Conservation (phyloP, 2,797 vertebrate species). For the Danio choprae region DNA sequence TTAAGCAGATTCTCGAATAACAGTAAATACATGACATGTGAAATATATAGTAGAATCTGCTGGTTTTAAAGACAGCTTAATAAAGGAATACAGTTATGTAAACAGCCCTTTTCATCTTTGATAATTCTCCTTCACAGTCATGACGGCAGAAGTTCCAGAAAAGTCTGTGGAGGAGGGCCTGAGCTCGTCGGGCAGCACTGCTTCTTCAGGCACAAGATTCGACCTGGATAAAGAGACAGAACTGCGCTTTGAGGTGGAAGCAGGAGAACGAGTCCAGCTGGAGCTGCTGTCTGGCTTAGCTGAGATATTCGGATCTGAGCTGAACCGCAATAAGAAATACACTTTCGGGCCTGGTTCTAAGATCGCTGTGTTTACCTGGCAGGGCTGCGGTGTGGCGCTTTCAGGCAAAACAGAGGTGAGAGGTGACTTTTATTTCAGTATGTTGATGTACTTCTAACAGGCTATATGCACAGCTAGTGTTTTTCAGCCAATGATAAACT, state of each 20-base stretch:
- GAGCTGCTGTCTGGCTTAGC: conserved; percentile 92
- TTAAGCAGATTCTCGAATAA: too few species aligned
- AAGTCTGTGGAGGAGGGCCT: conserved; percentile 73
- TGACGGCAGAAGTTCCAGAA: conserved; percentile 76
- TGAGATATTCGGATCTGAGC: conserved; percentile 95
- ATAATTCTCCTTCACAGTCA: conserved; percentile 59
- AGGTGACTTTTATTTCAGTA: too few species aligned
- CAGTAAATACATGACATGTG: too few species aligned
- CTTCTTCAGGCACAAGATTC: conserved; percentile 76
- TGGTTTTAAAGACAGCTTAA: too few species aligned
- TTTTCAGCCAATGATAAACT: too few species aligned
- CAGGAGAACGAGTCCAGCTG: conserved; percentile 88
- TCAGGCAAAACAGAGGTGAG: conserved; percentile 92
- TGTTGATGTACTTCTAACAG: too few species aligned
- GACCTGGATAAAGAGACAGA: conserved; percentile 97
- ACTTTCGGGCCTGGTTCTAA: conserved; percentile 93
- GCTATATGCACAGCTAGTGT: too few species aligned
- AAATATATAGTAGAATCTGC: too few species aligned
- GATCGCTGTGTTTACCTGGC: conserved; percentile 98
- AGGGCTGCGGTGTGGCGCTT: conserved; percentile 92
- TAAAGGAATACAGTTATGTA: too few species aligned
- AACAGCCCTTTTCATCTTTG: too few species aligned
- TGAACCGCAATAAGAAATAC: conserved; percentile 97
- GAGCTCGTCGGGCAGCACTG: conserved; percentile 61
- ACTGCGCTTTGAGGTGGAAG: conserved; percentile 95